Percentiles rank a stretch among this genome's conserved stretches.
phyloP scores from a whole-genome alignment of 1,140 invertebrate genomes.

The Neodiprion pinetum region DNA sequence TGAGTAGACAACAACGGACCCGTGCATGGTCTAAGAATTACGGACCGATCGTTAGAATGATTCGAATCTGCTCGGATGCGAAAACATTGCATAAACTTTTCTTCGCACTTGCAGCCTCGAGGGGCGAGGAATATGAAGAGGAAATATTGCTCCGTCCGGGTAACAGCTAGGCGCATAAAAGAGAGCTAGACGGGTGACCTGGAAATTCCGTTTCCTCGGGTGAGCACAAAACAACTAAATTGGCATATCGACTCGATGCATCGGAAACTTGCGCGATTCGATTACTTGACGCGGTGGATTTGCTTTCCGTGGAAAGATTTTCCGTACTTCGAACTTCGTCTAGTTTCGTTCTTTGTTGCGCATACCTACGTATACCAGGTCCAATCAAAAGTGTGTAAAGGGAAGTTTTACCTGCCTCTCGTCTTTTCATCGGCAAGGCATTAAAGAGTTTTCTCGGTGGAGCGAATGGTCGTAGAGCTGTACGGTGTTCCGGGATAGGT shows the following conservation, averaged over 20 bases:
- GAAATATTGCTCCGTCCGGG: background rate
- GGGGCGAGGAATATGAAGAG: background rate
- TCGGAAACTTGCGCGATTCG: conserved; percentile 6
- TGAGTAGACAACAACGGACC: no score
- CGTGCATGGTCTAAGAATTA: no score
- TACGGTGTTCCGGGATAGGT: background rate
- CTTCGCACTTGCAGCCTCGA: background rate
- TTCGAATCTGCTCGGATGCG: background rate
- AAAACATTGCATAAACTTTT: background rate
- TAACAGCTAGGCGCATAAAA: background rate
- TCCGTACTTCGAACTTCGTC: background rate
- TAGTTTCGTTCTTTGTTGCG: no score
- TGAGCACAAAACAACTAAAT: conserved; percentile 5
- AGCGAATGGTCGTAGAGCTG: no score
- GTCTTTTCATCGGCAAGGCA: no score
- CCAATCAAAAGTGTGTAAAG: no score
- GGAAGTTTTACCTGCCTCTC: no score
- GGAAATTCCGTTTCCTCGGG: background rate
- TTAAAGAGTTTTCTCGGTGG: no score
- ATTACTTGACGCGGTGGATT: background rate
- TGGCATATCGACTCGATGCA: conserved; percentile 1
- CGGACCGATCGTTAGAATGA: no score
- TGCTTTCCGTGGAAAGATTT: background rate
- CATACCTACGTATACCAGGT: no score
- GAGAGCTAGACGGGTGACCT: background rate